These are phyloP conservation scores for Astropecten irregularis DNA, from an alignment of 53 echinoderm and acorn worm species.

Conservation along the genomic window DNA sequence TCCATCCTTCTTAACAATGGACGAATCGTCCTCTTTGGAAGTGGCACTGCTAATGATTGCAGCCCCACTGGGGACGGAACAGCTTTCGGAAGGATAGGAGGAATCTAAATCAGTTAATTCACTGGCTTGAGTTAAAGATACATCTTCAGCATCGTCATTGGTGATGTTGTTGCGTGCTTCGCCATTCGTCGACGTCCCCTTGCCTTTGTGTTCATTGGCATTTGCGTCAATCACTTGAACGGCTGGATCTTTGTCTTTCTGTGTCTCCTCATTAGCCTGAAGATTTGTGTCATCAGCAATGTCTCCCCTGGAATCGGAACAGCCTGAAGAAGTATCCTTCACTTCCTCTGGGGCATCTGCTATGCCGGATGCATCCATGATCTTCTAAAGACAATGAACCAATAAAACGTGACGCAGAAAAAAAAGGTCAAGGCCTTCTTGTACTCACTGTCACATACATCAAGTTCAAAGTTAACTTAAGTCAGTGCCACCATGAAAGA, in stretches of 20 bases:
- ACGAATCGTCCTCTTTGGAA: not conserved
- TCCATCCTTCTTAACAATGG: not conserved
- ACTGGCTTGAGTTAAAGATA: too few species aligned
- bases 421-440: too few species aligned
- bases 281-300: not conserved
- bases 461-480: too few species aligned
- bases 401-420: too few species aligned
- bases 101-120: not conserved
- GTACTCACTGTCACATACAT: too few species aligned
- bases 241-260: not conserved
- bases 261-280: not conserved
- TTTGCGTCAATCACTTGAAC: not conserved
- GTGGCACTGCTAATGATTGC: not conserved
- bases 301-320: not conserved
- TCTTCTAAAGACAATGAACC: too few species aligned
- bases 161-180: not conserved
- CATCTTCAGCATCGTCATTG: too few species aligned
- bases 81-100: not conserved
- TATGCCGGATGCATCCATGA: too few species aligned
- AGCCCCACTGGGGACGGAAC: not conserved
- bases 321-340: not conserved
- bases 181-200: not conserved
- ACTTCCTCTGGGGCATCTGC: constrained; percentile 1
- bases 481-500: too few species aligned
- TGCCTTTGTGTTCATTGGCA: not conserved